These are phyloP conservation scores for Pachypeltis micranthus DNA, from an alignment of 1,140 invertebrate genomes.

Conservation along the genomic window DNA sequence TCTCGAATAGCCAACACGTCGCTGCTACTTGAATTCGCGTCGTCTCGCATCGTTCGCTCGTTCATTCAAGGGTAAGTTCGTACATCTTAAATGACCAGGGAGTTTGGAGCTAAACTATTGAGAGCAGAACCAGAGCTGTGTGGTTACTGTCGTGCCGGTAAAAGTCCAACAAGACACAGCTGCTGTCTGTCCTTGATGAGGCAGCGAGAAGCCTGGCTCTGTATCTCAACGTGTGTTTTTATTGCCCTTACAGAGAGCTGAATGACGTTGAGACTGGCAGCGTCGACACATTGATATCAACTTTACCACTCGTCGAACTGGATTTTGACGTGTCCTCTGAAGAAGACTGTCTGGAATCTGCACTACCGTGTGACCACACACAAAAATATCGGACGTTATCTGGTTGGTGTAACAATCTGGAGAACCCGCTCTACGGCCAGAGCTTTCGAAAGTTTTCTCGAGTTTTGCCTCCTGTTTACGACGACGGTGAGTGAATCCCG, in stretches of 20 bases:
- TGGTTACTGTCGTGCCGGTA: no score
- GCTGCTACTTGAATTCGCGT: conserved; percentile 41
- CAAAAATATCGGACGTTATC: conserved; percentile 68
- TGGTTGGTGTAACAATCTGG: conserved; percentile 84
- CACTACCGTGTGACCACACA: conserved; percentile 58
- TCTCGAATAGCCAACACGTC: conserved; percentile 41
- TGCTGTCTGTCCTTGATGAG: no score
- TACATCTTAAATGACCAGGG: no score
- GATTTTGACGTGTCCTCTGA: conserved; percentile 34
- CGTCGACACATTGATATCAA: conserved; percentile 36
- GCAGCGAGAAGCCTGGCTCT: no score
- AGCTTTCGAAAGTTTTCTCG: conserved; percentile 75
- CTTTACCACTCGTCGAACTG: conserved; percentile 35
- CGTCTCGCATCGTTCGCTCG: conserved; percentile 36
- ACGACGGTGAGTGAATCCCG: conserved; percentile 60
- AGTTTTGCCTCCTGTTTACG: conserved; percentile 72
- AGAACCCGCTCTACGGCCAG: conserved; percentile 72
- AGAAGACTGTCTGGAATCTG: conserved; percentile 31
- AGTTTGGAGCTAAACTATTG: no score
- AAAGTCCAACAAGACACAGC: no score
- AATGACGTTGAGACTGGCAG: conserved; percentile 35
- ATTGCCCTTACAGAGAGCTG: conserved; percentile 27
- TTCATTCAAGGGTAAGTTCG: conserved; percentile 34
- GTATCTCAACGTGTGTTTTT: no score
- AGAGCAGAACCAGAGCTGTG: no score